phyloP scores from a whole-genome alignment of 2,113 vertebrate species.

The Bubo scandiacus region DNA sequence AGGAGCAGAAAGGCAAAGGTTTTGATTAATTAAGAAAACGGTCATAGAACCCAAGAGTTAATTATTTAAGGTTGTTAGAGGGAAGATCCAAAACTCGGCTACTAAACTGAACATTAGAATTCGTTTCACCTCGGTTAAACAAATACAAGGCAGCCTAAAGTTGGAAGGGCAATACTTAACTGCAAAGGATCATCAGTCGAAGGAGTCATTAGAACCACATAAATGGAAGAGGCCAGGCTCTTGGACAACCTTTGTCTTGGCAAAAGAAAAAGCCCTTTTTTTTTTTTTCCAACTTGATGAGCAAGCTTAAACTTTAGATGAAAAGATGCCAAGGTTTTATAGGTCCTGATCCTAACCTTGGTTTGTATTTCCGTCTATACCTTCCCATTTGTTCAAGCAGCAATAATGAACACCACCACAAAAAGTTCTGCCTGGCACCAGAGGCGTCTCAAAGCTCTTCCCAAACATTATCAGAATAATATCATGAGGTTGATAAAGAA shows the following conservation, averaged over 20 bases:
- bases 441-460: background rate
- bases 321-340: background rate
- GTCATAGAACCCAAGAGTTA: background rate
- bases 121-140: background rate
- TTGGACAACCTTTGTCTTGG: background rate
- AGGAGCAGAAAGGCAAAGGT: background rate
- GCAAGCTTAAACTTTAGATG: background rate
- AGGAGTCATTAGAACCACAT: background rate
- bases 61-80: background rate
- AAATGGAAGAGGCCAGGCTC: background rate
- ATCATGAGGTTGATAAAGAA: background rate
- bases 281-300: background rate
- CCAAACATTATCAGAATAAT: background rate
- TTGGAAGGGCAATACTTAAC: background rate
- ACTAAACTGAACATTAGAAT: background rate
- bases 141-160: background rate
- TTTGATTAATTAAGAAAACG: background rate
- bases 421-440: background rate
- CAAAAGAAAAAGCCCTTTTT: background rate
- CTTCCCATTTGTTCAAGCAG: background rate
- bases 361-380: background rate
- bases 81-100: background rate
- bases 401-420: background rate
- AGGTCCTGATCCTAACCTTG: background rate
- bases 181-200: background rate